Evolutionary conservation across 1,140 invertebrate genomes (phyloP), one percentile per base, ranked within the genome.

Genomic region (Camponotus vicinus): DNA sequence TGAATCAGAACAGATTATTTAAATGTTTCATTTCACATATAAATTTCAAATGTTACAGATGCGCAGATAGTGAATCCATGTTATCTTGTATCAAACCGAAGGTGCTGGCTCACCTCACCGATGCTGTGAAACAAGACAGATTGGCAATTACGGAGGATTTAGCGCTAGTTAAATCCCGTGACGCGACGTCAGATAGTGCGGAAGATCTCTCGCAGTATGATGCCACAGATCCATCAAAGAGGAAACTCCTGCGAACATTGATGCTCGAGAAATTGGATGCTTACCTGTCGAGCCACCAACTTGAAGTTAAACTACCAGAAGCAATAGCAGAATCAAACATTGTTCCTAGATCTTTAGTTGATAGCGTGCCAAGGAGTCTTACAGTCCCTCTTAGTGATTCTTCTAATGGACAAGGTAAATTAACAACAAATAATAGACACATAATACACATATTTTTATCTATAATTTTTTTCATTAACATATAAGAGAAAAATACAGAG

Each of bases 61-160:
- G 95, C 80, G 87, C 92, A 5, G 92, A 95, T 70, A 94, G 92
- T 59, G 87, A 94, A n/a, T 93, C 93, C 3, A 89, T 95, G 86
- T 76, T 95, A 55, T 94, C 95, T 73, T 98, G 97, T 94, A 97
- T 97, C 57, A 97, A 97, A 90, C 97, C 97, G 11, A 97, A 97
- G 93, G 96, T 97, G 18, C 92, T 98, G 85, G 95, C 96, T 66
- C 98, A 97, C 96, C 95, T 98, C 59, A 97, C 96, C 85, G 94
- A 96, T 34, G 97, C 97, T 4, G 94, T 96, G 37, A 96, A 96
- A 84, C 95, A 97, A 88, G 96, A 97, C 49, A 96, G 96, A 90
- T 96, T 98, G 80, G 96, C 96, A 21, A 96, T 98, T 64, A 98
- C 97, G 2, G 96, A 97, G 5, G 97, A 98, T 88, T 94, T 98